Evolutionary conservation across 2,888 invertebrate genomes (phyloP).

Genomic region (Ormyrus thymus): DNA sequence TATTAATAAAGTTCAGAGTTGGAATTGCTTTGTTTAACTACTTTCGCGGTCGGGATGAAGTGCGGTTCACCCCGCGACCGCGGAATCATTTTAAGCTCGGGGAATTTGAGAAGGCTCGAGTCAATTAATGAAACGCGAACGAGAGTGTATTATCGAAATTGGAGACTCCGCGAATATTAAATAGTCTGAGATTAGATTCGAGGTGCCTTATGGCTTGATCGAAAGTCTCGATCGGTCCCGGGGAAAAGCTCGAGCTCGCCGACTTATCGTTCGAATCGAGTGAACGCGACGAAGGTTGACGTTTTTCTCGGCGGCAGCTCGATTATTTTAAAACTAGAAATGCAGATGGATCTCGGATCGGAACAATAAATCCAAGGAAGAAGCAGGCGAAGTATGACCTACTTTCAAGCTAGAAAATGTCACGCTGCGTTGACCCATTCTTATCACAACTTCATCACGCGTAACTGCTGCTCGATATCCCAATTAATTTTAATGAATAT

Average conservation of each 20-base stretch:
- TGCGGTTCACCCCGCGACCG: too few relatives aligned
- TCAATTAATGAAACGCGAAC: too few relatives aligned
- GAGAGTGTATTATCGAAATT: too few relatives aligned
- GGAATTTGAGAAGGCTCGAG: too few relatives aligned
- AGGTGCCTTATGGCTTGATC: too few relatives aligned
- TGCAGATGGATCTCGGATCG: constrained; percentile 34
- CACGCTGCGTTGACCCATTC: constrained; percentile 25
- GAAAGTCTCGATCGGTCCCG: too few relatives aligned
- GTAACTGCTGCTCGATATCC: constrained; percentile 14
- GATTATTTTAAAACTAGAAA: constrained; percentile 47
- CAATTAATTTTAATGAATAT: constrained; percentile 33
- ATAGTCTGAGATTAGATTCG: too few relatives aligned
- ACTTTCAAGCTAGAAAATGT: constrained; percentile 47
- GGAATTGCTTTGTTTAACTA: too few relatives aligned
- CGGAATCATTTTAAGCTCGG: too few relatives aligned
- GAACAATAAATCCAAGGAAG: constrained; percentile 38
- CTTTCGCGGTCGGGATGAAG: too few relatives aligned
- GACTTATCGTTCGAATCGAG: neutral
- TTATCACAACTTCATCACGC: constrained; percentile 19
- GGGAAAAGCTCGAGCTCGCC: neutral
- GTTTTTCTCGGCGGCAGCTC: neutral
- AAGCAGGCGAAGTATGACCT: constrained; percentile 46
- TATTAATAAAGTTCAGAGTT: too few relatives aligned
- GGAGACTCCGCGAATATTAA: too few relatives aligned
- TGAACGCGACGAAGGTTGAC: neutral